phyloP scores from a whole-genome alignment of 2,797 vertebrate genomes.

The Bovichtus variegatus region DNA sequence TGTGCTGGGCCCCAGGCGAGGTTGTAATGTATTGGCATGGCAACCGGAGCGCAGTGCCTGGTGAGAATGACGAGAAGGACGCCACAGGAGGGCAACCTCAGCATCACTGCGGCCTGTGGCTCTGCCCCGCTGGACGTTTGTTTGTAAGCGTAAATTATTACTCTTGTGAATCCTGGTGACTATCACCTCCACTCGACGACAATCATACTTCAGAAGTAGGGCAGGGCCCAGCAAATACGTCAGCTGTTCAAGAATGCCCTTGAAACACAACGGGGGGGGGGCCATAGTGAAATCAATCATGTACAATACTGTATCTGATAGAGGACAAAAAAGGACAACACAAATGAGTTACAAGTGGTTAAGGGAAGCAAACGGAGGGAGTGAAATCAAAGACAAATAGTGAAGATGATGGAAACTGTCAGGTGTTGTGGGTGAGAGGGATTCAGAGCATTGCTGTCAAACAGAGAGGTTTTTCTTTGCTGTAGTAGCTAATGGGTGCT shows the following conservation, averaged over 20 bases:
- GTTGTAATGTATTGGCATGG: constrained; percentile 69
- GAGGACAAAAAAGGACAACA: constrained; percentile 5
- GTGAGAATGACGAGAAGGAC: constrained; percentile 48
- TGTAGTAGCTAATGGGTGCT: constrained; percentile 55
- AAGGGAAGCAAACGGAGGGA: not conserved
- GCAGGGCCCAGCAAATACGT: constrained; percentile 4
- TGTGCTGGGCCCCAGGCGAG: constrained; percentile 56
- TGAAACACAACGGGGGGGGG: constrained; percentile 8
- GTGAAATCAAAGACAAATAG: constrained; percentile 21
- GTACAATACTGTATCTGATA: constrained; percentile 20
- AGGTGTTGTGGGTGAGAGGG: constrained; percentile 18
- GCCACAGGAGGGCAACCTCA: constrained; percentile 50
- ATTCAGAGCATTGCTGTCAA: constrained; percentile 34
- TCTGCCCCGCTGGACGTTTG: constrained; percentile 45
- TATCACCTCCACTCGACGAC: constrained; percentile 5
- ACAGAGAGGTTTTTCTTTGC: constrained; percentile 35
- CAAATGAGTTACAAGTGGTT: constrained; percentile 27
- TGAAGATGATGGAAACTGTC: not conserved
- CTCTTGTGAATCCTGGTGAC: constrained; percentile 25
- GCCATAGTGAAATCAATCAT: constrained; percentile 30
- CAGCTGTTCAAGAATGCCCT: constrained; percentile 5
- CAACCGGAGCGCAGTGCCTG: constrained; percentile 58
- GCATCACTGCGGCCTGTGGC: constrained; percentile 40
- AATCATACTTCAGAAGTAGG: constrained; percentile 17
- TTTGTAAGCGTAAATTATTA: constrained; percentile 53